Conservation (phyloP, 2,797 vertebrate genomes). For the Thamnophis elegans region DNA sequence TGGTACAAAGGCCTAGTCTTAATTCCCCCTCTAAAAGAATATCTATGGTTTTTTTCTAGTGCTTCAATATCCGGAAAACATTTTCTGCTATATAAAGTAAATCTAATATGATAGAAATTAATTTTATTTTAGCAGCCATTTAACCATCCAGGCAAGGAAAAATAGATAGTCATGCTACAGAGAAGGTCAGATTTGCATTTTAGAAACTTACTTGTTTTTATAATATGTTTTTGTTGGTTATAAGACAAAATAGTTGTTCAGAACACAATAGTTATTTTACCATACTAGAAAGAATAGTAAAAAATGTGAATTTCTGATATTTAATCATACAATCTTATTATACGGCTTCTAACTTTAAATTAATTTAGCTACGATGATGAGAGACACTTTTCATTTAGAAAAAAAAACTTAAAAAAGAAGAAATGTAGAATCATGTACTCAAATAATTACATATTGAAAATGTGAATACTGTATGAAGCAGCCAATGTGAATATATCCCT, state of each 20-base stretch:
- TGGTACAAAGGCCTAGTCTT: slow-evolving; percentile 21
- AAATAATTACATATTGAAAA: neutral
- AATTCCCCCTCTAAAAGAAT: slow-evolving; percentile 41
- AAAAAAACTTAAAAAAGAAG: neutral
- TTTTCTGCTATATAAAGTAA: slow-evolving; percentile 41
- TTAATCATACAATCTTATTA: neutral
- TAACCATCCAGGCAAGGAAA: neutral
- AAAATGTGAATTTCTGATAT: neutral
- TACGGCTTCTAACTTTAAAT: neutral
- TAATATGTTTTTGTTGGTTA: neutral
- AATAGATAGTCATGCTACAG: neutral
- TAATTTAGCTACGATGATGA: neutral
- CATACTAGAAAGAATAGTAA: neutral
- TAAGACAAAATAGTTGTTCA: neutral
- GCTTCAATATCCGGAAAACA: slow-evolving; percentile 40
- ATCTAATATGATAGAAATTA: slow-evolving; percentile 16
- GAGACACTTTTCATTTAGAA: neutral
- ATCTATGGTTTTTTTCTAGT: slow-evolving; percentile 16
- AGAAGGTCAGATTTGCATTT: neutral
- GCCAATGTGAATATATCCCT: neutral
- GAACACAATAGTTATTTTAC: neutral
- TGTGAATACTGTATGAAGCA: neutral
- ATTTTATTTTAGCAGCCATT: neutral
- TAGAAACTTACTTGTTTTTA: neutral
- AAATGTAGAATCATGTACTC: neutral